Conservation (phyloP, 2,797 vertebrate genomes). For the Enteromius viviparus region DNA sequence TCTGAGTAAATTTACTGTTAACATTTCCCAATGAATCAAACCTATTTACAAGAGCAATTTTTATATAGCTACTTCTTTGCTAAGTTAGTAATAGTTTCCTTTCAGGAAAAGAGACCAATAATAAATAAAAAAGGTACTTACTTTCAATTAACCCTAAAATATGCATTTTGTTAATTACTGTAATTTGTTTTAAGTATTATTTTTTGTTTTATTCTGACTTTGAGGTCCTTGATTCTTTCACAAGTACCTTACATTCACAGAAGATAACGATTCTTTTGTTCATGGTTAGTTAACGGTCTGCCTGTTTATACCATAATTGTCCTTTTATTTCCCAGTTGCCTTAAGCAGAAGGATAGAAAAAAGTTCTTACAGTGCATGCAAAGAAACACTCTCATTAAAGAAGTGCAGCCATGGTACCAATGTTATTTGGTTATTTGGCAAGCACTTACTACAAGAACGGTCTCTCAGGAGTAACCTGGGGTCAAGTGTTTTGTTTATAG, state of each 20-base stretch:
- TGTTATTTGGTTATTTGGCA: constrained; percentile 15
- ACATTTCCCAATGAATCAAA: constrained; percentile 15
- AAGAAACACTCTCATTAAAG: not conserved
- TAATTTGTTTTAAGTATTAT: not conserved
- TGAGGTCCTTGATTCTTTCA: not conserved
- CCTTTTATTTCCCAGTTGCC: not conserved
- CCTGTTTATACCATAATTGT: not conserved
- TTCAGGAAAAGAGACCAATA: not conserved
- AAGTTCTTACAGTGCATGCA: not conserved
- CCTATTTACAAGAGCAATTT: not conserved
- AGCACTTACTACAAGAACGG: constrained; percentile 8
- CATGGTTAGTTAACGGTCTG: not conserved
- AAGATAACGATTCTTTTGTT: not conserved
- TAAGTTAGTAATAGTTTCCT: not conserved
- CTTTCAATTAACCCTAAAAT: not conserved
- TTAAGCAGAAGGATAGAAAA: not conserved
- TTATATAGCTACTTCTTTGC: not conserved
- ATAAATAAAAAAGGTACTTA: not conserved
- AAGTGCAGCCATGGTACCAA: not conserved
- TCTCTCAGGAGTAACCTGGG: not conserved
- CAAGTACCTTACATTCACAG: not conserved
- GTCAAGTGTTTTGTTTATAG: constrained; percentile 22
- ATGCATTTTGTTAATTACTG: not conserved
- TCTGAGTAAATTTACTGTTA: not conserved
- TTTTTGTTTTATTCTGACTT: not conserved